These are phyloP conservation scores for Periophthalmodon schlosseri DNA, from an alignment of 2,113 vertebrate genomes.

Conservation along the genomic window DNA sequence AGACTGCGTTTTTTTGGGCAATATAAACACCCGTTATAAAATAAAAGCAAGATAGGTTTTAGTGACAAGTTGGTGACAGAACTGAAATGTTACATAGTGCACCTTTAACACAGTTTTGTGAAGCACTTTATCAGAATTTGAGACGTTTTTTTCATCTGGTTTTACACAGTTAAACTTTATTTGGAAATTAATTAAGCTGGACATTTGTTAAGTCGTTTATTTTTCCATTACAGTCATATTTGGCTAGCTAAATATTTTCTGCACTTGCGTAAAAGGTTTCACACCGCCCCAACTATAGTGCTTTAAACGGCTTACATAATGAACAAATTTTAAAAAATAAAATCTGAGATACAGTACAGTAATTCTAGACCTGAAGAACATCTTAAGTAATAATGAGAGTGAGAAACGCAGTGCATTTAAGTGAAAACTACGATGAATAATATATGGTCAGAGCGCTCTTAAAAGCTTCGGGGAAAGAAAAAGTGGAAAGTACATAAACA, in stretches of 20 bases:
- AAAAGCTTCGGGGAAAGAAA: conserved; percentile 73
- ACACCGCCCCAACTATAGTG: neutral
- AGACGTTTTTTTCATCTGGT: neutral
- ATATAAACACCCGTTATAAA: no score
- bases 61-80: no score
- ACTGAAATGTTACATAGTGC: no score
- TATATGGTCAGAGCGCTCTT: conserved; percentile 78
- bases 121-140: neutral
- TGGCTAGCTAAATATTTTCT: neutral
- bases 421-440: conserved; percentile 77
- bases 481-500: conserved; percentile 74
- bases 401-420: conserved; percentile 73
- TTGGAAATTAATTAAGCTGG: no score
- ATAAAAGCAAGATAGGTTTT: no score
- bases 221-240: neutral
- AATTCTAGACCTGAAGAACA: conserved; percentile 47
- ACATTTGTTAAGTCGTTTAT: no score
- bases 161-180: no score
- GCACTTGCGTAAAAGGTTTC: neutral
- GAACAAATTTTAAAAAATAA: conserved; percentile 32
- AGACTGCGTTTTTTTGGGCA: no score
- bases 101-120: no score
- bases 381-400: conserved; percentile 77
- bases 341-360: conserved; percentile 9
- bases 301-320: conserved; percentile 29